Base-by-base conservation (phyloP, 1,140 invertebrate species). In the Drosophila tsacasi region DNA sequence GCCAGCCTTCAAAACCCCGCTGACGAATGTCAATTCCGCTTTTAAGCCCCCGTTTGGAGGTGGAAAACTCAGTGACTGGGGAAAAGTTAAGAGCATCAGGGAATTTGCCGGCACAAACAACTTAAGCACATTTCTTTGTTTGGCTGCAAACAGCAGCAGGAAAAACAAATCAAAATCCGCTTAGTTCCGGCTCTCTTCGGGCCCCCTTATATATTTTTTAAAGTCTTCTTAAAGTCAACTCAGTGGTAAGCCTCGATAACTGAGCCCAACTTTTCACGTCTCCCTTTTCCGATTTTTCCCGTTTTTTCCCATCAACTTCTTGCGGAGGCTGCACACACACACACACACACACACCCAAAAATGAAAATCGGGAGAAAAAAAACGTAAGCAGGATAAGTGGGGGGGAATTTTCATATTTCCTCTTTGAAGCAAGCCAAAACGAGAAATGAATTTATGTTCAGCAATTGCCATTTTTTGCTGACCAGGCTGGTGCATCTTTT, bases 121-220 rank as follows among this genome's bases (percentile, higher is more conserved):
- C 69, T 66, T 76, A 82, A 75, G 81, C 58, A 79, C 55, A 67
- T 63, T 64, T 76, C 47, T 67, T 67, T 75, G 63, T 68, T 77
- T 77, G 37, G 19, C 50, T 25, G 12, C 7, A 12, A 54, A 17
- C 61, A 65, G 46, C 44, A 50, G 35, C 54, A 62, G 75, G 68
- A 72, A 74, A 85, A 86, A 85, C 68, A 85, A 86, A 85, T 65
- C 83, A 82, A 74, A 85, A 85, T 85, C 83, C 83, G 71, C 83
- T 85, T 86, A 86, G 76, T 68, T 65, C 37, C 50, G 39, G 32
- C 35, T 52, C 27, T 58, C 30, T 47, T 49, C 49, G 19, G 35
- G 39, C 19, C 5, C 37, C 27, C 63, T 23, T 46, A 30, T 46
- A 54, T 42, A 54, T 39, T 49, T 27, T 81, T 81, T 81, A 63